Percentiles rank a stretch among this genome's conserved stretches.
phyloP scores from a whole-genome alignment of 2,888 invertebrate species.

The Synergus gifuensis region DNA sequence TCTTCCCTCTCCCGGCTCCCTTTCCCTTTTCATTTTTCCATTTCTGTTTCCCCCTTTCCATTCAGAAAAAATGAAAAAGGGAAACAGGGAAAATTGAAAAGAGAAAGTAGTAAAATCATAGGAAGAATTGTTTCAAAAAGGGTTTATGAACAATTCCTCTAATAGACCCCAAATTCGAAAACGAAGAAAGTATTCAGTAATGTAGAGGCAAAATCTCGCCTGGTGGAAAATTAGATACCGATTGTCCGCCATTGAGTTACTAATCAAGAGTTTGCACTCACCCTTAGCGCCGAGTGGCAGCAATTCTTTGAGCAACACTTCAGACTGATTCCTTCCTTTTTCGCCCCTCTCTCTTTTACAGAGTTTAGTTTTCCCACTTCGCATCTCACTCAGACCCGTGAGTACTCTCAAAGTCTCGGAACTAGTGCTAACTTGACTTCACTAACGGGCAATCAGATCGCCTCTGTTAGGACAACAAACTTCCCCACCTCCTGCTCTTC shows the following conservation, averaged over 20 bases:
- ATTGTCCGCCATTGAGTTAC: constrained; percentile 54
- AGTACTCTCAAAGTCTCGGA: constrained; percentile 65
- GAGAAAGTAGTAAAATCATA: too few species aligned
- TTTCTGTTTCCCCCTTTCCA: too few species aligned
- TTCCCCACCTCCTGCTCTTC: constrained; percentile 50
- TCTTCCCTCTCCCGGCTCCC: too few species aligned
- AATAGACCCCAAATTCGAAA: neutral
- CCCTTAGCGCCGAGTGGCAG: constrained; percentile 45
- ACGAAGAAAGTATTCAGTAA: neutral
- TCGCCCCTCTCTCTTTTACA: constrained; percentile 36
- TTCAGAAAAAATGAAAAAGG: too few species aligned
- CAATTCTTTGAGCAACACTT: constrained; percentile 57
- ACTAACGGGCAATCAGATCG: constrained; percentile 76
- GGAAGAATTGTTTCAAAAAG: too few species aligned
- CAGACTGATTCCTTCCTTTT: constrained; percentile 45
- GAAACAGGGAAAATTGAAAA: too few species aligned
- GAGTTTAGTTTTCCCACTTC: constrained; percentile 46
- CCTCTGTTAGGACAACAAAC: constrained; percentile 75
- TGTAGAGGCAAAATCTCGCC: neutral
- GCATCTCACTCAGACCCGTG: constrained; percentile 50
- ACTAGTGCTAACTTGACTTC: constrained; percentile 70
- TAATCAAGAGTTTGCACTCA: constrained; percentile 67
- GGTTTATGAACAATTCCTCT: neutral
- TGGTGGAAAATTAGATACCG: constrained; percentile 46
- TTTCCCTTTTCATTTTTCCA: too few species aligned